phyloP scores from a whole-genome alignment of 2,113 vertebrate species.

The Chaetura pelagica region DNA sequence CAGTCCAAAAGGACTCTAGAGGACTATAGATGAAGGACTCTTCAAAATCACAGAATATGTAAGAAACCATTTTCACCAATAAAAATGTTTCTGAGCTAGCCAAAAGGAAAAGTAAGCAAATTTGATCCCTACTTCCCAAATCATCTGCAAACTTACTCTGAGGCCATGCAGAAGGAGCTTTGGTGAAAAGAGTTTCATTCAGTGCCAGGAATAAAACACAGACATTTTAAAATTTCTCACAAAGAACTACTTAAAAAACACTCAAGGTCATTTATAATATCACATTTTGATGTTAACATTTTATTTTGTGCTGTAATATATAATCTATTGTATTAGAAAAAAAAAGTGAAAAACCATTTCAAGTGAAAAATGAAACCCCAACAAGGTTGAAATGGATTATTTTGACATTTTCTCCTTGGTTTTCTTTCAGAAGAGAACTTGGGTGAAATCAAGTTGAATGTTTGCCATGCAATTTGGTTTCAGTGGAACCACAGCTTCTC shows the following conservation, averaged over 20 bases:
- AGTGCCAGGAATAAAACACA: neutral
- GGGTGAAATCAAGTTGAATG: neutral
- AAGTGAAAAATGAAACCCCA: constrained; percentile 11
- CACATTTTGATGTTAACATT: neutral
- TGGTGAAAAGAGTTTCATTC: neutral
- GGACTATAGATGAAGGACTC: neutral
- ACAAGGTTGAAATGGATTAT: constrained; percentile 17
- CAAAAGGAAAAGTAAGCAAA: neutral
- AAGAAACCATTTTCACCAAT: neutral
- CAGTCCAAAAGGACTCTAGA: neutral
- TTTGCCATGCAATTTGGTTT: neutral
- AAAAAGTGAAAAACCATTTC: neutral
- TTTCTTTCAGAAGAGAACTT: constrained; percentile 6
- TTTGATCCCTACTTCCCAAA: neutral
- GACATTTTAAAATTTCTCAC: neutral
- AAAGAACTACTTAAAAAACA: neutral
- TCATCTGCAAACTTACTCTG: neutral
- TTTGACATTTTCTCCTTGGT: neutral
- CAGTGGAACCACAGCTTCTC: neutral
- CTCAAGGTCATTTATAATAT: neutral
- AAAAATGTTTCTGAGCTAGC: neutral
- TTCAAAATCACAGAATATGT: neutral
- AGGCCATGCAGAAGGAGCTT: neutral
- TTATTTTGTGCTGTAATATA: neutral
- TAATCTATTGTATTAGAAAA: neutral